A percentile compares a stretch with the other conserved stretches of the same genome.
Evolutionary conservation across 2,797 vertebrate genomes (phyloP).

Genomic region (Lepus oiostolus): DNA sequence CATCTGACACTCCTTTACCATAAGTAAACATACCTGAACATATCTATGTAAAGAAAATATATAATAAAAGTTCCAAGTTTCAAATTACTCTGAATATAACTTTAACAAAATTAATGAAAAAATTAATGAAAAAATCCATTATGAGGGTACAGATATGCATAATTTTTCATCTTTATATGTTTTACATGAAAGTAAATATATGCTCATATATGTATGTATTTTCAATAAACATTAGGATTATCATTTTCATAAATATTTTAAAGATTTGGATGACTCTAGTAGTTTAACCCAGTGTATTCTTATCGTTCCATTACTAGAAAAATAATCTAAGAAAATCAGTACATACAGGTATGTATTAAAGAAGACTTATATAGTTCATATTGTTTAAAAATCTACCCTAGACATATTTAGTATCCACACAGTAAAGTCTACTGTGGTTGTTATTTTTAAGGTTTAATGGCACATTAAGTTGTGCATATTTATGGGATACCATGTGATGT

Average conservation of each 20-base stretch:
- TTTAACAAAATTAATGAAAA: neutral
- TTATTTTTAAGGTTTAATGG: too few species aligned
- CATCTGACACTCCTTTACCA: neutral
- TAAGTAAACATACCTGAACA: neutral
- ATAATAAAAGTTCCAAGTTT: neutral
- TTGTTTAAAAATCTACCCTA: neutral
- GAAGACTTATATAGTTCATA: neutral
- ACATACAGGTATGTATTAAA: neutral
- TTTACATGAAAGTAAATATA: neutral
- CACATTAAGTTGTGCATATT: too few species aligned
- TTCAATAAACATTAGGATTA: constrained; percentile 22
- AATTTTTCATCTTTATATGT: neutral
- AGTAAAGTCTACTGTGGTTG: neutral
- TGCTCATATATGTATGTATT: neutral
- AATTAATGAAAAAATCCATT: neutral
- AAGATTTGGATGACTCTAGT: neutral
- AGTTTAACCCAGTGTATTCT: neutral
- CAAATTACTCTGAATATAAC: neutral
- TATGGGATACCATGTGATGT: too few species aligned
- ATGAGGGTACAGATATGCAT: neutral
- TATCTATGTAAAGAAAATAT: neutral
- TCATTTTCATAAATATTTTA: neutral
- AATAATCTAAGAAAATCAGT: neutral
- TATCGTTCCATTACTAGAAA: neutral
- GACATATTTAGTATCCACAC: neutral